A percentile compares a stretch with the other conserved stretches of the same genome.
Evolutionary conservation across 2,113 vertebrate species (phyloP).

Genomic region (Boleophthalmus pectinirostris): DNA sequence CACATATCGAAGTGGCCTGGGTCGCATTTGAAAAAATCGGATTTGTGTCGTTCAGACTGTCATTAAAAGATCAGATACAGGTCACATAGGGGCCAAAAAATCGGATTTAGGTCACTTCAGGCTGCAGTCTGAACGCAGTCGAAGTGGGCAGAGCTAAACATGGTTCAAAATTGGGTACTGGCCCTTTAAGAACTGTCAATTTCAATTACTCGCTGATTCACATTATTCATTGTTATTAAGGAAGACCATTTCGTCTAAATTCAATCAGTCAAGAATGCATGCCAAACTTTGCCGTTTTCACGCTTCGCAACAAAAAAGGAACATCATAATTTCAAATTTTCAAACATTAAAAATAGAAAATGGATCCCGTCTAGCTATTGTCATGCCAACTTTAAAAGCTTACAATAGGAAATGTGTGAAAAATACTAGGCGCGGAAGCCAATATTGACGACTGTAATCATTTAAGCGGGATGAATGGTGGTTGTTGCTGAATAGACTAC

Average conservation of each 20-base stretch:
- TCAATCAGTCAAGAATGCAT: too few species aligned
- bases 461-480: neutral
- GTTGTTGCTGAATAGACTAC: slow-evolving; percentile 4
- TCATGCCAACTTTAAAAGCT: slow-evolving; percentile 1
- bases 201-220: neutral
- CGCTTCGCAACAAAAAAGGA: neutral
- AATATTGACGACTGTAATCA: neutral
- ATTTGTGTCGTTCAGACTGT: too few species aligned
- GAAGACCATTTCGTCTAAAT: too few species aligned
- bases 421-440: neutral
- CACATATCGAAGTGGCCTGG: too few species aligned
- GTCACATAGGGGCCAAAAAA: too few species aligned
- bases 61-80: too few species aligned
- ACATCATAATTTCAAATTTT: neutral
- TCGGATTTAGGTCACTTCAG: too few species aligned
- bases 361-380: neutral
- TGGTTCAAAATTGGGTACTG: neutral
- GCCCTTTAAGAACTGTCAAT: neutral
- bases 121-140: too few species aligned
- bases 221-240: too few species aligned
- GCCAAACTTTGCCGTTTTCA: neutral
- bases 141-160: neutral
- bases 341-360: neutral
- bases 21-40: too few species aligned
- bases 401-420: slow-evolving; percentile 5